phyloP scores from a whole-genome alignment of 2,888 invertebrate genomes.

The Thysanoteuthis rhombus region DNA sequence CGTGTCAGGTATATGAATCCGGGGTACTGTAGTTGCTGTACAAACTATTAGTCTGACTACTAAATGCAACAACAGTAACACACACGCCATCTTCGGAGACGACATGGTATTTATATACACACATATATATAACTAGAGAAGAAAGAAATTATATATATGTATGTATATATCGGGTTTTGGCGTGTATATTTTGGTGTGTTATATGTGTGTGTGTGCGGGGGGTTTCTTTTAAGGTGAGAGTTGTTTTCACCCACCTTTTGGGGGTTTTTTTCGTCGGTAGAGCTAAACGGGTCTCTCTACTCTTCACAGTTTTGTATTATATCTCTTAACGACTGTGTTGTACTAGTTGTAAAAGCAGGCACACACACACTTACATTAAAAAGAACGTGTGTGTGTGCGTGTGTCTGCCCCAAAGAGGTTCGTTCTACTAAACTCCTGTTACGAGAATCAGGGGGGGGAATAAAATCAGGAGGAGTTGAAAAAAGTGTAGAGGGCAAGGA shows the following conservation, averaged over 20 bases:
- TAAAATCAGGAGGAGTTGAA: not conserved
- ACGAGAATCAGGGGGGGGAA: not conserved
- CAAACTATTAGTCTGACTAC: not conserved
- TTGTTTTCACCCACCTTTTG: not conserved
- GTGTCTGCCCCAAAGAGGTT: not conserved
- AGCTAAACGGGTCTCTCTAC: not conserved
- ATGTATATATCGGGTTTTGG: not conserved
- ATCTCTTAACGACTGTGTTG: not conserved
- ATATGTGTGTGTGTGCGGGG: too few relatives aligned
- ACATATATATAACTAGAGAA: not conserved
- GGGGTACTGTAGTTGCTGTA: not conserved
- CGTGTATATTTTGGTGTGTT: not conserved
- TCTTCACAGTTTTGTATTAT: not conserved
- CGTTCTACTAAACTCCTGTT: not conserved
- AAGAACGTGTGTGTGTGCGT: not conserved
- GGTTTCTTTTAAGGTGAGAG: not conserved
- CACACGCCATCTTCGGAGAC: constrained; percentile 23
- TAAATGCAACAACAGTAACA: not conserved
- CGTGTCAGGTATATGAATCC: constrained; percentile 18
- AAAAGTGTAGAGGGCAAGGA: not conserved
- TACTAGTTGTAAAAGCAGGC: not conserved
- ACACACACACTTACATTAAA: not conserved
- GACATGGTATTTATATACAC: constrained; percentile 1
- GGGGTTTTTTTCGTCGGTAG: not conserved
- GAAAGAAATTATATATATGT: not conserved